These are phyloP conservation scores for Coracopsis vasa DNA, from an alignment of 2,113 vertebrate genomes.

Conservation along the genomic window DNA sequence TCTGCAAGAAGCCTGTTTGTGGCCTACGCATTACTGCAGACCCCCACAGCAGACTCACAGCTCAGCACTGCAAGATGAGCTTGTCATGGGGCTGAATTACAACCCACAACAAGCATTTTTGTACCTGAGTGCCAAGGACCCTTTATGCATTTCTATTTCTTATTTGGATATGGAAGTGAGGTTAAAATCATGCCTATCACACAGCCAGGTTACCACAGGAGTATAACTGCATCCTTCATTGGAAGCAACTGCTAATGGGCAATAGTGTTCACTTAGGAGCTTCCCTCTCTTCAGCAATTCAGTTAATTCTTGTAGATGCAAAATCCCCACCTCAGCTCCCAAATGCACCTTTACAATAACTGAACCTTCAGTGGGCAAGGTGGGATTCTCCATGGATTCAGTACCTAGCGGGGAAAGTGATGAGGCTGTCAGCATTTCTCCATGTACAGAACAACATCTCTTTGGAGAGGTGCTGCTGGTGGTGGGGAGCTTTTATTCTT, in stretches of 20 bases:
- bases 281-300: neutral
- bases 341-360: neutral
- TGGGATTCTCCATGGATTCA: neutral
- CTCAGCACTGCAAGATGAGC: neutral
- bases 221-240: neutral
- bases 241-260: neutral
- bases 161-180: neutral
- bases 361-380: neutral
- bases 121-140: neutral
- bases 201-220: neutral
- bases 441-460: neutral
- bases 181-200: neutral
- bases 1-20: neutral
- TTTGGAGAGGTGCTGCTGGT: neutral
- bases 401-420: neutral
- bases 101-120: neutral
- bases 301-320: neutral
- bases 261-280: neutral
- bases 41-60: neutral
- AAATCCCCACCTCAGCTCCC: neutral
- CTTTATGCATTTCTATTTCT: neutral
- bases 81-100: neutral
- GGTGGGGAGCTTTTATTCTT: neutral
- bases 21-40: neutral
- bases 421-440: neutral